Evolutionary conservation across 2,113 vertebrate species (phyloP), one percentile per base, ranked within the genome.

Genomic region (Scatophagus argus): DNA sequence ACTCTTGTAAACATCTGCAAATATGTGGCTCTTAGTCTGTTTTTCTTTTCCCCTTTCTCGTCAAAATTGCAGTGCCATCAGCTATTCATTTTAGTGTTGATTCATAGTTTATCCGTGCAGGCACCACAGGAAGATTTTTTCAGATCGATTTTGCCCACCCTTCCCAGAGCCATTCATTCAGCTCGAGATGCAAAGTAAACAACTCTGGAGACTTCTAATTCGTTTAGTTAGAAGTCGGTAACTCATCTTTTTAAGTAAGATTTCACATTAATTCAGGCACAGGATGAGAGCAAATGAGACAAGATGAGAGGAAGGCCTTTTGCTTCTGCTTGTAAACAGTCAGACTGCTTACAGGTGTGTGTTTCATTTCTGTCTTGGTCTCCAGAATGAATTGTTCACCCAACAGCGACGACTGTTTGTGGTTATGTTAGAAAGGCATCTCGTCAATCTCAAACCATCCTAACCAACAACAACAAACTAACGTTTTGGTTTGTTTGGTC

Each of bases 291-390:
- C 56, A 58, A 19, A 46, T 0, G n/a, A 59, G 36, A 44, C 52
- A n/a, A 6, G 23, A 27, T 14, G 10, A 21, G 31, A 43, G 12
- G 2, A 41, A 41, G 2, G 41, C 41, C 41, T 51, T 51, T 21
- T 16, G 29, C 62, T 49, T 47, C 21, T 51, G 41, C 67, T 29
- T 52, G 29, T 59, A 46, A 71, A 60, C 32, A 61, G 8, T 51
- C 34, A 21, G 17, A 16, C 38, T 36, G 74, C 62, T 64, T 59
- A 71, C 51, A 73, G 56, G 64, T 63, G 8, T 54, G 27, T 61
- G 66, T 46, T 55, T 47, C 36, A 55, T 56, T 77, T 73, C 39
- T 61, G 25, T 52, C 66, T 76, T 43, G 14, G 49, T 51, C 60
- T 55, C 65, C 44, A 19, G 32, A 31, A 52, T 31, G 23, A 74